Conservation (phyloP, 2,113 vertebrate genomes). For the Trematomus loennbergii region DNA sequence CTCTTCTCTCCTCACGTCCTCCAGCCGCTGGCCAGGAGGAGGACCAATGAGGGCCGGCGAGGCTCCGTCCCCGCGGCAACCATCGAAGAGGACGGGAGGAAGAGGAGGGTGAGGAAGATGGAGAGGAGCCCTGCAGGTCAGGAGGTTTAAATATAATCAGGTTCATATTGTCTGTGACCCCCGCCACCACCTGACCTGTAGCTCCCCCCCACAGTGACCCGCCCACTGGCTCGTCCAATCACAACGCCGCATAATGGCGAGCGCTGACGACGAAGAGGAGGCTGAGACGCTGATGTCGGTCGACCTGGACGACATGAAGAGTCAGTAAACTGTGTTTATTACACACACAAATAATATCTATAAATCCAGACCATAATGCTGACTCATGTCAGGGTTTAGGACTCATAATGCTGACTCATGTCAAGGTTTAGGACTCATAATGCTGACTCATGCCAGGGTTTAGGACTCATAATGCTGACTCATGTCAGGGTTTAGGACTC, state of each 20-base stretch:
- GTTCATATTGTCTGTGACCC: too few relatives aligned
- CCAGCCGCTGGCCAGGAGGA: slow-evolving; percentile 48
- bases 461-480: too few relatives aligned
- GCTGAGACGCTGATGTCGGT: slow-evolving; percentile 58
- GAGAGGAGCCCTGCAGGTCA: slow-evolving; percentile 27
- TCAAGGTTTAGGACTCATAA: too few relatives aligned
- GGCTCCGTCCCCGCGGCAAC: slow-evolving; percentile 82
- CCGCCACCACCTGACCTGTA: background rate
- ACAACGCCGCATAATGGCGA: background rate
- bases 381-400: too few relatives aligned
- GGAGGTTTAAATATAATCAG: background rate
- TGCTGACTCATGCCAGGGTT: too few relatives aligned
- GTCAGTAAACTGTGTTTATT: slow-evolving; percentile 46
- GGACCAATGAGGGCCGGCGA: slow-evolving; percentile 56
- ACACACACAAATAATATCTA: too few relatives aligned
- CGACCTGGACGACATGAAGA: slow-evolving; percentile 76
- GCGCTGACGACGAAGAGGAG: slow-evolving; percentile 32
- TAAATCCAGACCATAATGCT: too few relatives aligned
- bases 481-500: too few relatives aligned
- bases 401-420: too few relatives aligned
- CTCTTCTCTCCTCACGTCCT: slow-evolving; percentile 57
- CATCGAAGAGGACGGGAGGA: slow-evolving; percentile 84
- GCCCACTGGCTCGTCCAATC: slow-evolving; percentile 5
- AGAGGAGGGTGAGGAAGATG: slow-evolving; percentile 19
- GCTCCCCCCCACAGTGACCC: slow-evolving; percentile 23